phyloP scores from a whole-genome alignment of 2,113 vertebrate genomes.

The Macaca nemestrina region DNA sequence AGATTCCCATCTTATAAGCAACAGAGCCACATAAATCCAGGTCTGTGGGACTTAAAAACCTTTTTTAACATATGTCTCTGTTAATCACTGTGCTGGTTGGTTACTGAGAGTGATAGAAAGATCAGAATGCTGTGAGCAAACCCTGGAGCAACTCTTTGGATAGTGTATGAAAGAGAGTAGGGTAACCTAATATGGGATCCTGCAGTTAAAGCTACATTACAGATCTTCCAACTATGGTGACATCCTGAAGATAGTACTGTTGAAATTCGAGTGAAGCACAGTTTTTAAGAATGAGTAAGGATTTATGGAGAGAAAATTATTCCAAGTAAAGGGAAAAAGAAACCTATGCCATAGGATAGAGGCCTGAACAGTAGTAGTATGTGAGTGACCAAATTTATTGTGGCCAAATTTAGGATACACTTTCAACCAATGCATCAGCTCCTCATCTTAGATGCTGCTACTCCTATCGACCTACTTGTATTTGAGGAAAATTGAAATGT shows the following conservation, averaged over 20 bases:
- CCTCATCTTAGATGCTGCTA: neutral
- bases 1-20: neutral
- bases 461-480: neutral
- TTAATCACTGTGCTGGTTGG: neutral
- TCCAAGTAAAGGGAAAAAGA: neutral
- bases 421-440: neutral
- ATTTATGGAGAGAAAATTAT: neutral
- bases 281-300: neutral
- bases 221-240: neutral
- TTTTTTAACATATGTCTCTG: neutral
- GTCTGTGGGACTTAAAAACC: neutral
- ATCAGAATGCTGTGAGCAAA: neutral
- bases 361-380: neutral
- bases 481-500: neutral
- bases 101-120: neutral
- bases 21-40: neutral
- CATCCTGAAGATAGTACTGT: conserved; percentile 24
- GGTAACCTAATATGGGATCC: neutral
- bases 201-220: neutral
- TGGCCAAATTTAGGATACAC: neutral
- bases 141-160: neutral
- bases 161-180: neutral
- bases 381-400: neutral
- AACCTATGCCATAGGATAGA: neutral
- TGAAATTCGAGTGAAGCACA: conserved; percentile 6